Evolutionary conservation across 2,888 invertebrate species (phyloP).

Genomic region (Ametastegia equiseti): DNA sequence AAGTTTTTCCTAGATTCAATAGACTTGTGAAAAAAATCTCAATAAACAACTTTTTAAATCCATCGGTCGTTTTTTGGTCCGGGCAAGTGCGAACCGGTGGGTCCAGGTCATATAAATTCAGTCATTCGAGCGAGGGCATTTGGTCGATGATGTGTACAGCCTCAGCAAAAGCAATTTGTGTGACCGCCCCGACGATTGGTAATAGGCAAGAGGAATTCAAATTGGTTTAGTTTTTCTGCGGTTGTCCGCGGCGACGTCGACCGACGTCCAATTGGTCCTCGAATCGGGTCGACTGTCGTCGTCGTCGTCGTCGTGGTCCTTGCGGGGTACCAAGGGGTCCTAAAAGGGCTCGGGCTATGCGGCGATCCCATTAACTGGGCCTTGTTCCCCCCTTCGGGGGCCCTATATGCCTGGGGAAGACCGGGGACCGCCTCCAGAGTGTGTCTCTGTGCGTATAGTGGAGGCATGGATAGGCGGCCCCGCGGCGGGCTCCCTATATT

Average conservation of each 20-base stretch:
- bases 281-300: slow-evolving; percentile 47
- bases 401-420: slow-evolving; percentile 54
- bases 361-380: slow-evolving; percentile 67
- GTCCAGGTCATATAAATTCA: not conserved
- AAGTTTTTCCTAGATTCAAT: not conserved
- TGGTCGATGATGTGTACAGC: slow-evolving; percentile 36
- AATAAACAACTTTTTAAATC: not conserved
- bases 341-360: slow-evolving; percentile 53
- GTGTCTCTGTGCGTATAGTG: slow-evolving; percentile 52
- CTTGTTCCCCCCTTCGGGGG: slow-evolving; percentile 56
- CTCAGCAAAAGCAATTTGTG: slow-evolving; percentile 71
- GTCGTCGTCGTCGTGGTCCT: slow-evolving; percentile 28
- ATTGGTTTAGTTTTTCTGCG: slow-evolving; percentile 74
- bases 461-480: slow-evolving; percentile 58
- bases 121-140: slow-evolving; percentile 5
- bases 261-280: slow-evolving; percentile 43
- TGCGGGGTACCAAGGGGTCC: slow-evolving; percentile 37
- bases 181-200: slow-evolving; percentile 74
- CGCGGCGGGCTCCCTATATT: slow-evolving; percentile 70
- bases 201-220: slow-evolving; percentile 73
- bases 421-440: slow-evolving; percentile 49
- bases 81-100: slow-evolving; percentile 24
- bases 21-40: not conserved
- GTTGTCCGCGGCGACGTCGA: slow-evolving; percentile 73
- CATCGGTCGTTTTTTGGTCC: slow-evolving; percentile 17